phyloP scores from a whole-genome alignment of 2,797 vertebrate genomes.

The Botia almorhae region DNA sequence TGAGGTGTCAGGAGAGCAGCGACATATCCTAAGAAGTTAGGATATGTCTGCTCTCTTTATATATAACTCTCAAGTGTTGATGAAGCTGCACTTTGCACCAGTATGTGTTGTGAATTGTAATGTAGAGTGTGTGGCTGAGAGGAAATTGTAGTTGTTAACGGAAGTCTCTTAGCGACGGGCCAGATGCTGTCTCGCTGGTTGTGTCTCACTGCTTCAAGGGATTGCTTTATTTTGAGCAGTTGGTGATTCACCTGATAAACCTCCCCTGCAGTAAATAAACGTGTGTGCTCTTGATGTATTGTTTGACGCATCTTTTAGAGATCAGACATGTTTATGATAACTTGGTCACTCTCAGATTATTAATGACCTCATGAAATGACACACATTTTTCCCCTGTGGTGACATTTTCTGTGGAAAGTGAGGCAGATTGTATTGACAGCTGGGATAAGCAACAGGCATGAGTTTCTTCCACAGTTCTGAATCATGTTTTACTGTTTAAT shows the following conservation, averaged over 20 bases:
- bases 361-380: too few species aligned
- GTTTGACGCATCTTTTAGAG: not conserved
- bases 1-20: too few species aligned
- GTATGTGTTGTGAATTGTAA: conserved; percentile 3
- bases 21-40: too few species aligned
- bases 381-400: too few species aligned
- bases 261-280: not conserved
- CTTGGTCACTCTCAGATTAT: not conserved
- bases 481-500: too few species aligned
- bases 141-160: not conserved
- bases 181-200: not conserved
- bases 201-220: not conserved
- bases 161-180: not conserved
- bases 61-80: too few species aligned
- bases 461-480: too few species aligned
- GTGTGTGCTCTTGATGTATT: not conserved
- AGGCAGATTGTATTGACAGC: too few species aligned
- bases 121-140: not conserved
- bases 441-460: too few species aligned
- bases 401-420: too few species aligned
- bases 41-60: too few species aligned
- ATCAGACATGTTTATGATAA: not conserved
- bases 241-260: conserved; percentile 1
- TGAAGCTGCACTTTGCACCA: not conserved
- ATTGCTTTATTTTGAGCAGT: conserved; percentile 11